Percentiles rank a stretch among this genome's conserved stretches.
These are phyloP conservation scores for Antitype chi DNA, from an alignment of 2,888 invertebrate genomes.

Conservation along the genomic window DNA sequence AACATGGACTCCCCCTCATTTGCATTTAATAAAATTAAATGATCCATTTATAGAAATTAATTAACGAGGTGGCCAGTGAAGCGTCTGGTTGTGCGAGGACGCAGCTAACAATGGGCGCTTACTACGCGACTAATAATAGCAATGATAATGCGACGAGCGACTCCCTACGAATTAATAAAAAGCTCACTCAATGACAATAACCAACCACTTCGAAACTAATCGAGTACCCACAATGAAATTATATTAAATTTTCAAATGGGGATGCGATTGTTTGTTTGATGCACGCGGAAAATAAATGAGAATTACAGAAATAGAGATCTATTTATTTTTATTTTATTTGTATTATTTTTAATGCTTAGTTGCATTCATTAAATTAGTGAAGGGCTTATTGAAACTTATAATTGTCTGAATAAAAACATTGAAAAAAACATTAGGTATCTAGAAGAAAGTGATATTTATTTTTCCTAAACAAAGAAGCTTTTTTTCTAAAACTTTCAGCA, in stretches of 20 bases:
- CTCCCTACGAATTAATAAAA: conserved; percentile 89
- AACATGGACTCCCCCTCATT: conserved; percentile 86
- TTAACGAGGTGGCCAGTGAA: conserved; percentile 89
- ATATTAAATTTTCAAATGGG: conserved; percentile 82
- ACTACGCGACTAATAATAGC: conserved; percentile 79
- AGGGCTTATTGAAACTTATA: not conserved
- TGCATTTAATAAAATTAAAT: conserved; percentile 91
- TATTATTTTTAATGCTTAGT: conserved; percentile 12
- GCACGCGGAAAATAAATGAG: conserved; percentile 61
- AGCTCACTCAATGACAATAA: conserved; percentile 88
- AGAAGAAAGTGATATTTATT: not conserved
- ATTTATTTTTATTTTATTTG: conserved; percentile 17
- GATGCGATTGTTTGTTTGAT: conserved; percentile 70
- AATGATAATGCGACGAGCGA: conserved; percentile 85
- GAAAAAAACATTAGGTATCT: not conserved
- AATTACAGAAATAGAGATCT: conserved; percentile 35
- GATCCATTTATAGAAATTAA: conserved; percentile 90
- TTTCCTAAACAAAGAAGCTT: not conserved
- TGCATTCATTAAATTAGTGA: not conserved
- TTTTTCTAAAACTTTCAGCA: not conserved
- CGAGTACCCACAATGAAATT: conserved; percentile 84
- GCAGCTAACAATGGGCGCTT: conserved; percentile 75
- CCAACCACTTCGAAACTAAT: conserved; percentile 87
- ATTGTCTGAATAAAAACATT: not conserved
- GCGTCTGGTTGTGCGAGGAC: conserved; percentile 75